Percentiles rank a stretch among this genome's conserved stretches.
Evolutionary conservation across 1,140 invertebrate species (phyloP).

Genomic region (Calycopis cecrops): DNA sequence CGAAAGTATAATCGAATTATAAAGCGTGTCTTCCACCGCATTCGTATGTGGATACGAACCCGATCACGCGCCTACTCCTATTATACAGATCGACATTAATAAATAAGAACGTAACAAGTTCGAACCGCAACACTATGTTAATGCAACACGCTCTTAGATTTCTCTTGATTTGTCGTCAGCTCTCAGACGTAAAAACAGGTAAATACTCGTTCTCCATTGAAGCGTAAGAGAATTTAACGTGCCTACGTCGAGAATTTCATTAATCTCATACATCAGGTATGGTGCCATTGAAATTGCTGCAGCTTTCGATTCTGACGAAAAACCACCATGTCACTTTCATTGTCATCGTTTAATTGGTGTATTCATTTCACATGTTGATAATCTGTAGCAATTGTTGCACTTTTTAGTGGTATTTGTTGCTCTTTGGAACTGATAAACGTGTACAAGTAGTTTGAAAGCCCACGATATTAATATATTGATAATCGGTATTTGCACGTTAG

Average conservation of each 20-base stretch:
- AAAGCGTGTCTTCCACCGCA: no score
- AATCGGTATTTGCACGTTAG: no score
- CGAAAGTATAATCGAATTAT: no score
- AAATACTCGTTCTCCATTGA: constrained; percentile 56
- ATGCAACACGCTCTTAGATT: constrained; percentile 26
- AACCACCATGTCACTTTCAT: constrained; percentile 43
- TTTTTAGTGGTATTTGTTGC: constrained; percentile 3
- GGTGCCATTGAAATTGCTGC: constrained; percentile 49
- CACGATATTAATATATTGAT: no score
- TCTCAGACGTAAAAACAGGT: constrained; percentile 40
- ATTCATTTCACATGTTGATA: constrained; percentile 44
- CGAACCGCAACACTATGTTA: constrained; percentile 12
- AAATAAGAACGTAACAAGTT: constrained; percentile 9
- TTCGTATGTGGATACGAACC: no score
- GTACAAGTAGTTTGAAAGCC: no score
- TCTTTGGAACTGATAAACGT: background rate
- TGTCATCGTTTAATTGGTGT: constrained; percentile 29
- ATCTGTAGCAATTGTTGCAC: constrained; percentile 8
- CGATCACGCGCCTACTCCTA: background rate
- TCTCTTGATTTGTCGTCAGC: constrained; percentile 32
- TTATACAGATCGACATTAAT: background rate
- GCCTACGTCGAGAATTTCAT: constrained; percentile 37
- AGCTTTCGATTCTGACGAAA: constrained; percentile 52
- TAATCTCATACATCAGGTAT: constrained; percentile 41
- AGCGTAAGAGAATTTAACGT: constrained; percentile 50